Base-by-base conservation (phyloP, 2,888 invertebrate species). In the Thecocarcelia acutangulata region DNA sequence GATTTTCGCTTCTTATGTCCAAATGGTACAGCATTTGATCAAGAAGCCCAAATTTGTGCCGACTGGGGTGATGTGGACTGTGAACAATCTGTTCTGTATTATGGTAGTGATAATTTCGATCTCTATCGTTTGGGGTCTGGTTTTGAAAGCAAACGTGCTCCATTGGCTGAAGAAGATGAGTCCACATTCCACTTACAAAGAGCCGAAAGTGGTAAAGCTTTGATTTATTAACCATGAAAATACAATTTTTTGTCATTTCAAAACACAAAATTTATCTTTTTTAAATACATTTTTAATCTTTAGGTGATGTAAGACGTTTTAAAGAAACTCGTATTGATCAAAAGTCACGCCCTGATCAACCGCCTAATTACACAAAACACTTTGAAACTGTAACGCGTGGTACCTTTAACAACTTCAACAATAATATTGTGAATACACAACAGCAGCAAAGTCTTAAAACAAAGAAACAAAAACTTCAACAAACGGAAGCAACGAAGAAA, bases 41-140 rank as follows among this genome's bases (percentile, higher is more conserved):
- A 97, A 90, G 96, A 97, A 89, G 96, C 96, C 76, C 96, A 97
- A 91, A 97, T 97, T 24, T 97, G 97, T 90, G 97, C 97, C 58
- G 95, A 97, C 87, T 96, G 96, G 95, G 96, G 96, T 83, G 97
- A 97, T 89, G 95, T 97, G 0, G 96, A 96, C 87, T 97, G 97
- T 89, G 94, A 94, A 86, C 95, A 95, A 42, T 93, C 95, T 15
- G 95, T 96, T 54, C 92, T 96, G 85, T 96, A 95, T 91, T 94
- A 94, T 88, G 93, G 94, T 85, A 96, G 95, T 89, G 96, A 96
- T 92, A 95, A 95, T 92, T 96, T 96, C 88, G 96, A 96, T 92
- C 93, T 96, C 87, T 96, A 96, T 92, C 94, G 94, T 87, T 93
- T 95, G 85, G 95, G 95, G 89, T 95, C 95, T 86, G 95, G 95